Evolutionary conservation across 2,888 invertebrate species (phyloP), one percentile per base, ranked within the genome.

Genomic region (Amphimallon solstitiale): DNA sequence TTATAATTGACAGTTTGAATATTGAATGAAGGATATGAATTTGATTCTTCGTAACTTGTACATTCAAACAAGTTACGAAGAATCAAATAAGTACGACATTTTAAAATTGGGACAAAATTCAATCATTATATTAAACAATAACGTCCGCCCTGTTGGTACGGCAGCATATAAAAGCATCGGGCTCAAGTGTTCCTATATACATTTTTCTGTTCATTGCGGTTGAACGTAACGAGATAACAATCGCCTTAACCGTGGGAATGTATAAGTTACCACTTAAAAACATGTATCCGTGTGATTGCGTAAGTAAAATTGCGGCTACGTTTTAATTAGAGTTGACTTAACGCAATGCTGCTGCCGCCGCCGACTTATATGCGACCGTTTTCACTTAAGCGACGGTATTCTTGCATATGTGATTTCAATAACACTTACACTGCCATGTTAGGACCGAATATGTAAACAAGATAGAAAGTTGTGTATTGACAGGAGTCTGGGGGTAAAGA

Each of bases 171-270:
- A 3, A 29, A 7, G 29, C 7, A 29, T n/a, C 29, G 29, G 9
- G 9, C 29, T 29, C 5, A 29, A 29, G 29, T 3, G 29, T 29
- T 29, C 29, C 29, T 29, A 14, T 59, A 59, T 40, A 59, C 40
- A 15, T 59, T 43, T 14, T 43, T 21, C 29, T 59, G 29, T 59
- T 43, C 56, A 59, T 43, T 29, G 29, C 56, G 34, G 43, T 29
- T 59, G 56, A 59, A 59, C 43, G 56, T 59, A 59, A 49, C 56
- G 34, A 62, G 66, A 62, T 54, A 67, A 67, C 67, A 67, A 67
- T 67, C 67, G 63, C 67, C 49, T 48, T 63, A 67, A 59, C 67
- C 67, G 67, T 67, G 67, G 67, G 67, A 67, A 67, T 56, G 46
- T 64, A 64, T 64, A 64, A 64, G 56, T 62, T 62, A 45, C 56